Base-by-base conservation (phyloP, 2,797 vertebrate species). In the Lagorchestes hirsutus region DNA sequence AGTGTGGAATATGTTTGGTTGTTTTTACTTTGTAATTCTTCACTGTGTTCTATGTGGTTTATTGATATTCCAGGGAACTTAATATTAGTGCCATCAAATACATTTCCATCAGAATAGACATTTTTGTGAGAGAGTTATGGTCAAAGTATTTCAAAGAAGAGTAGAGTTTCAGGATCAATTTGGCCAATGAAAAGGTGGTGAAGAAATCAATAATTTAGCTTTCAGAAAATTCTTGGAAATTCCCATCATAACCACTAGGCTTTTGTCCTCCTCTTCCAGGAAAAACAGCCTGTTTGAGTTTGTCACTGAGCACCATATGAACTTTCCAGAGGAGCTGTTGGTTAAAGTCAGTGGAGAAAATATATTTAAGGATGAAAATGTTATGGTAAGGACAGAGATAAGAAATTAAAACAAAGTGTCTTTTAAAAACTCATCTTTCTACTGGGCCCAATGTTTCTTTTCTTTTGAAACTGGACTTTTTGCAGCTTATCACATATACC, bases 271-370 rank as follows among this genome's bases (percentile, higher is more conserved):
- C 62, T 34, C 90, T 91, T 95, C 13, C 40, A 99, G 99, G 99
- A 99, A 99, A 97, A 99, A 99, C 98, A 98, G 99, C 40, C 28
- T 99, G 4, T 97, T 97, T 54, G 98, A 99, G 62, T 99, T 99
- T 93, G 98, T 99, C 91, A 99, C 99, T 0, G 99, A 99, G 97
- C 99, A 98, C 0, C 98, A 98, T 54, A 98, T 98, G 5, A 98
- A 98, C 67, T 99, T 99, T 90, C 99, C 99, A 0, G 96, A 98
- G 94, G 98, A 99, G 98, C 99, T 99, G 95, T 99, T 99, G 54
- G 98, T 98, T 96, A 98, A 98, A 95, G 99, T 99, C 97, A 98
- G 97, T 0, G 99, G 99, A 57, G 99, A 99, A 92, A 98, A 98
- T 0, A 98, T 99, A 97, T 99, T 99, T 96, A 93, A 98, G 55